These are phyloP conservation scores for Istiophorus platypterus DNA, from an alignment of 2,113 vertebrate genomes.

Conservation along the genomic window DNA sequence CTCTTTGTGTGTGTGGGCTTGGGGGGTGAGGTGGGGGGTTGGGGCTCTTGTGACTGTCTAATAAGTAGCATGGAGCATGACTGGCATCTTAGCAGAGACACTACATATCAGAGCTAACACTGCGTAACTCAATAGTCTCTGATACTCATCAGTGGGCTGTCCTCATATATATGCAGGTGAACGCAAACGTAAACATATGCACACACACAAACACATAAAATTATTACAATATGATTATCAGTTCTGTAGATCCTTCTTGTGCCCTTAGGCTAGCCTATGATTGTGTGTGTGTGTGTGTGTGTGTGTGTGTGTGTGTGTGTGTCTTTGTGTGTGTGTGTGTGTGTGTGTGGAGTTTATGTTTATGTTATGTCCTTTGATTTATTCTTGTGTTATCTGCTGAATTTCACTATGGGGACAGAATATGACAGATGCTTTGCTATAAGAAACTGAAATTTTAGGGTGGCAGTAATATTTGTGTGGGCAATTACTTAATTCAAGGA, in stretches of 20 bases:
- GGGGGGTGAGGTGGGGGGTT: conserved; percentile 3
- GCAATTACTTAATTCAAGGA: conserved; percentile 1
- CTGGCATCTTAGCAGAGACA: conserved; percentile 54
- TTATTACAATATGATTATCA: conserved; percentile 52
- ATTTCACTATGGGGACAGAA: not conserved
- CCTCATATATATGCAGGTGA: conserved; percentile 16
- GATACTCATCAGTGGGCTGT: conserved; percentile 49
- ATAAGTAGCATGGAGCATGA: conserved; percentile 48
- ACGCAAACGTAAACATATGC: not conserved
- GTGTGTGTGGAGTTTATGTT: not conserved
- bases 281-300: not conserved
- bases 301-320: not conserved
- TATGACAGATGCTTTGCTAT: not conserved
- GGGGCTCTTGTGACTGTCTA: conserved; percentile 61
- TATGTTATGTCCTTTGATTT: conserved; percentile 1
- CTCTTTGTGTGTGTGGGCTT: conserved; percentile 17
- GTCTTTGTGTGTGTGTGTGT: not conserved
- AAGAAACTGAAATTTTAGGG: conserved; percentile 13
- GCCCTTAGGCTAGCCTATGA: not conserved
- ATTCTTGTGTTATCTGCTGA: not conserved
- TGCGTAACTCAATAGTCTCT: conserved; percentile 46
- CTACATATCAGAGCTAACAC: conserved; percentile 50
- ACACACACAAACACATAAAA: conserved; percentile 29
- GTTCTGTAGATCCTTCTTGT: conserved; percentile 22
- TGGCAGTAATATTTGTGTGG: not conserved